Base-by-base conservation (phyloP, 64 coral and sea anemone species). In the Pocillopora verrucosa region DNA sequence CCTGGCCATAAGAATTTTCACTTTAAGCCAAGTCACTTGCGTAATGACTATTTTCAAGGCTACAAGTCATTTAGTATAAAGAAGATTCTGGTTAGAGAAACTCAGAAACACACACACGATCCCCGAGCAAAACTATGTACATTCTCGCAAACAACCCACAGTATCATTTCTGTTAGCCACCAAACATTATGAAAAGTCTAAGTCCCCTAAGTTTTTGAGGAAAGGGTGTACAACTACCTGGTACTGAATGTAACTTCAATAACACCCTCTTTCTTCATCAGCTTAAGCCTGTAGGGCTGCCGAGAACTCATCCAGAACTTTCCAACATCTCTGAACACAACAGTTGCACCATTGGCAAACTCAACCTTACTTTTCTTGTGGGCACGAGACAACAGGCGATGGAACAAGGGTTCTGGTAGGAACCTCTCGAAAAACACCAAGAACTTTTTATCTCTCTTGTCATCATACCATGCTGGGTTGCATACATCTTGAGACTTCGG, bases 371-470 rank as follows among this genome's bases (percentile, higher is more conserved):
- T 93, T 10, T 77, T 73, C 25, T 89, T 89, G 45, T 89, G 73
- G 11, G 92, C 92, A 78, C 92, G 92, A 41, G 92, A 93, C 22
- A 93, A 60, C 38, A 93, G 36, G 19, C 87, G 80, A 59, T 93
- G 87, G 51, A 93, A 93, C 61, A 93, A 22, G 58, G 92, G 77
- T 10, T 93, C 92, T 67, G 92, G 92, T 19, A 83, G 79, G 79
- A 93, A 93, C 16, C 74, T 60, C 13, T 60, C 17, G n/a, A 93
- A 93, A 11, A 84, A 89, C 11, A 93, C 80, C 26, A 89, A 93
- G 37, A 77, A 89, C 38, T 72, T 93, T 26, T 85, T 60, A 69
- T 93, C 92, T 13, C 51, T 60, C 58, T 72, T 19, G 62, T 75
- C 57, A 41, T 75, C 34, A 58, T 76, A 35, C 92, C 92, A 89